A percentile compares a stretch with the other conserved stretches of the same genome.
Conservation (phyloP, 2,113 vertebrate genomes). For the Neodontobutis hainanensis region DNA sequence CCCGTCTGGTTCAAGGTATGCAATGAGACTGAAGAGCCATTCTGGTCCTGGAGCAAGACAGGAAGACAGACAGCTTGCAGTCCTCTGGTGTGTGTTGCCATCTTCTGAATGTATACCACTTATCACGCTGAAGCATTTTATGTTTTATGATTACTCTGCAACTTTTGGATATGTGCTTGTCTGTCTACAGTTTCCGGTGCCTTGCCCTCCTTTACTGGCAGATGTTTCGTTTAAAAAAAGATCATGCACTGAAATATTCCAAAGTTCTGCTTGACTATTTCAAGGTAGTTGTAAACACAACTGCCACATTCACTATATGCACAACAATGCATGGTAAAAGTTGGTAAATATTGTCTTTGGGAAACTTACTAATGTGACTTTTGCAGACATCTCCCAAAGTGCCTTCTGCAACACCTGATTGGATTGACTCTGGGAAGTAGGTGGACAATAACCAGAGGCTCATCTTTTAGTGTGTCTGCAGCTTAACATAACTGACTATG, state of each 20-base stretch:
- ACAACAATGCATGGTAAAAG: background rate
- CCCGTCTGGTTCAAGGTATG: slow-evolving; percentile 84
- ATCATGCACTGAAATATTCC: slow-evolving; percentile 95
- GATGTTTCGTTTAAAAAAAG: slow-evolving; percentile 97
- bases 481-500: background rate
- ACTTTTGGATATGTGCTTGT: slow-evolving; percentile 22
- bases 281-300: slow-evolving; percentile 81
- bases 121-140: slow-evolving; percentile 18
- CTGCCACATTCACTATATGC: background rate
- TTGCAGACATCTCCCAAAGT: slow-evolving; percentile 91
- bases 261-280: slow-evolving; percentile 96
- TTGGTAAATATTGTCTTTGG: background rate
- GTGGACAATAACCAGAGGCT: slow-evolving; percentile 42
- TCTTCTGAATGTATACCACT: slow-evolving; percentile 39
- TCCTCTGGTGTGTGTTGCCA: slow-evolving; percentile 89
- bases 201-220: slow-evolving; percentile 97
- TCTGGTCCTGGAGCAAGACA: slow-evolving; percentile 87
- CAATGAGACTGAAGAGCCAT: slow-evolving; percentile 96
- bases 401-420: slow-evolving; percentile 82
- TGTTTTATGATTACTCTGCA: slow-evolving; percentile 23
- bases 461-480: background rate
- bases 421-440: slow-evolving; percentile 91
- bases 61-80: slow-evolving; percentile 96
- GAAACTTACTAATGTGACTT: slow-evolving; percentile 15
- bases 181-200: slow-evolving; percentile 87